Conservation (phyloP, 2,888 invertebrate genomes). For the Apodemia duryi region DNA sequence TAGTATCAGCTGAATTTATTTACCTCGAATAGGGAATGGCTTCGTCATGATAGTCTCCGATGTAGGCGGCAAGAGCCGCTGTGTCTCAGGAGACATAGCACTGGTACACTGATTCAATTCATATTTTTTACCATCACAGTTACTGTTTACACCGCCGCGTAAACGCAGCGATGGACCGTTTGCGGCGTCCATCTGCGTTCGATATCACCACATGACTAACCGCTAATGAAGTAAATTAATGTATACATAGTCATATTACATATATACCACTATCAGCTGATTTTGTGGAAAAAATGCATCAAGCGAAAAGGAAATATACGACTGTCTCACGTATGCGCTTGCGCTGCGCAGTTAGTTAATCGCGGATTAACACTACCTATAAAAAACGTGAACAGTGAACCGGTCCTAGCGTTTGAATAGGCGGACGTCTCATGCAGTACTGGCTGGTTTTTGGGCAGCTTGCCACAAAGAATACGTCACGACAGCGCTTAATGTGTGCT, state of each 20-base stretch:
- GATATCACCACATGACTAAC: conserved; percentile 67
- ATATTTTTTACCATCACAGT: conserved; percentile 64
- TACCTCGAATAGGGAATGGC: conserved; percentile 92
- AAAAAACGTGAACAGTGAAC: conserved; percentile 15
- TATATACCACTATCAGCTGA: conserved; percentile 43
- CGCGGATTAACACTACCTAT: neutral
- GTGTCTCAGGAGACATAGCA: conserved; percentile 84
- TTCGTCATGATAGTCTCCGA: conserved; percentile 93
- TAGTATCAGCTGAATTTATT: neutral
- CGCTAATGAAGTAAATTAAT: neutral
- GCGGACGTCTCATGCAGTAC: conserved; percentile 32
- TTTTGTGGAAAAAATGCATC: conserved; percentile 37
- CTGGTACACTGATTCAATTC: conserved; percentile 83
- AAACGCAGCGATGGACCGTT: conserved; percentile 69
- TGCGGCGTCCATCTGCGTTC: conserved; percentile 58
- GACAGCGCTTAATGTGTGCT: neutral
- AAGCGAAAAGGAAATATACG: conserved; percentile 28
- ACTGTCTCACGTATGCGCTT: conserved; percentile 33
- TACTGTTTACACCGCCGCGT: conserved; percentile 60
- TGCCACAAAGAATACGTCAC: conserved; percentile 34
- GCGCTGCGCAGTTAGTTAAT: conserved; percentile 35
- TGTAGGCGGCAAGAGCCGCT: conserved; percentile 85
- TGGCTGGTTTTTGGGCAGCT: conserved; percentile 38
- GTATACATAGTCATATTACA: neutral
- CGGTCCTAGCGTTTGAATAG: conserved; percentile 23